These are phyloP conservation scores for Cryptoblepharus egeriae DNA, from an alignment of 2,797 vertebrate species.

Conservation along the genomic window DNA sequence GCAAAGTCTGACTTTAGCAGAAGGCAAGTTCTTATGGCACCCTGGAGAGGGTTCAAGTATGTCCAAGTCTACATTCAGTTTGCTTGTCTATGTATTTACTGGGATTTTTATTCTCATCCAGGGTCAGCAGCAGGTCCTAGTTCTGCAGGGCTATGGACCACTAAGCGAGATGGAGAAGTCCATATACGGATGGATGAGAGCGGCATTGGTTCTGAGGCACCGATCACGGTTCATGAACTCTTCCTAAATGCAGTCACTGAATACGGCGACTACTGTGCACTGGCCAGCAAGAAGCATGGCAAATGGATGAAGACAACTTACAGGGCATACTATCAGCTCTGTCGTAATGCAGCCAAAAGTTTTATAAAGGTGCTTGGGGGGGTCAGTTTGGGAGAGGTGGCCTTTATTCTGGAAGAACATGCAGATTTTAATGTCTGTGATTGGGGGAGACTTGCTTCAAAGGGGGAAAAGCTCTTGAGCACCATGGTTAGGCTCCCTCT, in stretches of 20 bases:
- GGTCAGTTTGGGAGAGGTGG: no score
- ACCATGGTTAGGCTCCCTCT: no score
- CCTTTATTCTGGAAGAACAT: no score
- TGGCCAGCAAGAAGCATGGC: constrained; percentile 84
- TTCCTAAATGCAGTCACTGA: constrained; percentile 75
- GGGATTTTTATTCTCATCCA: not conserved
- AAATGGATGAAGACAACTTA: constrained; percentile 81
- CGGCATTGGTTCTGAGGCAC: constrained; percentile 78
- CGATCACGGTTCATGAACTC: constrained; percentile 84
- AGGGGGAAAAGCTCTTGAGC: no score
- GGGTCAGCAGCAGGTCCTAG: constrained; percentile 7
- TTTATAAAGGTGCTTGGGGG: constrained; percentile 86
- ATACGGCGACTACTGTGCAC: constrained; percentile 78
- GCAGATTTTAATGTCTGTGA: no score
- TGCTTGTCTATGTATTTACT: no score
- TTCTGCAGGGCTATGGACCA: constrained; percentile 81
- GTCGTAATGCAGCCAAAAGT: constrained; percentile 86
- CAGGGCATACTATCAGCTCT: constrained; percentile 85
- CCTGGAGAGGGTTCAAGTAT: not conserved
- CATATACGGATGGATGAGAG: constrained; percentile 81
- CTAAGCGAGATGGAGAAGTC: constrained; percentile 78
- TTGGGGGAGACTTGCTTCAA: no score
- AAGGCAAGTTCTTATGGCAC: no score
- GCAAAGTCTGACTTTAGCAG: no score
- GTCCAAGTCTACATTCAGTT: not conserved